A percentile compares a stretch with the other conserved stretches of the same genome.
phyloP scores from a whole-genome alignment of 64 coral and sea anemone genomes.

The Actinia equina region DNA sequence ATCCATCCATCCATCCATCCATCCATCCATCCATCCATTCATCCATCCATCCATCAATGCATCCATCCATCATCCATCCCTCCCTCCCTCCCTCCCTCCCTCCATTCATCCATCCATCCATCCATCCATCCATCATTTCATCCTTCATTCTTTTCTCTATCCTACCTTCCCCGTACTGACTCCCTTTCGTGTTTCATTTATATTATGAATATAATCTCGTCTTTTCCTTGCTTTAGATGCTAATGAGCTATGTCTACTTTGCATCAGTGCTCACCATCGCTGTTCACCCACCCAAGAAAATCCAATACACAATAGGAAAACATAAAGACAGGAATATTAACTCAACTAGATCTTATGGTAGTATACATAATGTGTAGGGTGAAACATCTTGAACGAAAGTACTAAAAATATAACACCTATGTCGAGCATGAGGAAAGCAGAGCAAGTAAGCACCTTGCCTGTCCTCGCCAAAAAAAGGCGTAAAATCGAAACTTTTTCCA shows the following conservation, averaged over 20 bases:
- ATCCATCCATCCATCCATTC: background rate
- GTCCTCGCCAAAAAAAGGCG: too few relatives aligned
- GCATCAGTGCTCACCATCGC: slow-evolving; percentile 70
- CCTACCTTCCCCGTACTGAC: background rate
- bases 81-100: background rate
- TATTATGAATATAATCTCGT: background rate
- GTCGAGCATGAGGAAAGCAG: too few relatives aligned
- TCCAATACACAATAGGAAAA: slow-evolving; percentile 27
- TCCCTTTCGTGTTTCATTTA: background rate
- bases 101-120: too few relatives aligned
- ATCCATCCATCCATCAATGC: background rate
- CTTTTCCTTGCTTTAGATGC: slow-evolving; percentile 50
- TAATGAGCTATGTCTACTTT: slow-evolving; percentile 93
- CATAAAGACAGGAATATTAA: background rate
- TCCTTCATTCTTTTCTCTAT: background rate
- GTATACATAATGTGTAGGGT: background rate
- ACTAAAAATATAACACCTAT: too few relatives aligned
- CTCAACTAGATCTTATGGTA: background rate
- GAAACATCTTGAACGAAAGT: background rate
- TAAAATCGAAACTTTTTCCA: too few relatives aligned
- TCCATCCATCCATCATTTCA: background rate
- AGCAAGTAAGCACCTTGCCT: too few relatives aligned
- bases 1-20: too few relatives aligned
- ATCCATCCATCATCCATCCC: too few relatives aligned
- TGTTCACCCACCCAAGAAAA: slow-evolving; percentile 65